phyloP scores from a whole-genome alignment of 2,888 invertebrate genomes.

The Allygus modestus region DNA sequence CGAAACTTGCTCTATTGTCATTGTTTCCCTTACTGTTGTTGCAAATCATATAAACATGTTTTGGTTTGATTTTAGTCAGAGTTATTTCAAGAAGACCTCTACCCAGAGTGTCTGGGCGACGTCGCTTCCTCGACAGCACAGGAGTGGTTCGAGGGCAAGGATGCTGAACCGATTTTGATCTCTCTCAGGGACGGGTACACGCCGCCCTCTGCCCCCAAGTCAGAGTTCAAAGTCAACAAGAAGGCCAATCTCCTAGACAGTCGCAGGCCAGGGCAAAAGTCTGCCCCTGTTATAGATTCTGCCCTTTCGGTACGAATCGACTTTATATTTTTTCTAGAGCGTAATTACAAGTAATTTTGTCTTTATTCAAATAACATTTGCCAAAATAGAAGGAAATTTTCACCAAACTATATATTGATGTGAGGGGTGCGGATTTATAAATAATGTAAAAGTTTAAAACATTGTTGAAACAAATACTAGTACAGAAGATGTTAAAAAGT shows the following conservation, averaged over 20 bases:
- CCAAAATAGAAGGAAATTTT: no score
- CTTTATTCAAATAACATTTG: no score
- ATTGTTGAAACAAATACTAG: no score
- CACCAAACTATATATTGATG: no score
- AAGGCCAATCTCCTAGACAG: conserved; percentile 88
- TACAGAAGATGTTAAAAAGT: no score
- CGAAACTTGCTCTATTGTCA: no score
- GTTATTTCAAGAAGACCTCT: conserved; percentile 97
- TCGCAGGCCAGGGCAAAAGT: conserved; percentile 75
- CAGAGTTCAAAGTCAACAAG: conserved; percentile 85
- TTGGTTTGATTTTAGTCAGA: conserved; percentile 89
- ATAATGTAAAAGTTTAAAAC: no score
- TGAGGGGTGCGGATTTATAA: no score
- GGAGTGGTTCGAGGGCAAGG: conserved; percentile 94
- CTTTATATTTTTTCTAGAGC: conserved; percentile 76
- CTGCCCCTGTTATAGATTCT: conserved; percentile 60
- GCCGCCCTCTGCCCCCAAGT: conserved; percentile 78
- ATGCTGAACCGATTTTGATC: conserved; percentile 94
- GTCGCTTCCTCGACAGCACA: conserved; percentile 93
- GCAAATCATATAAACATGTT: no score
- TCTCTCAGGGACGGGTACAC: conserved; percentile 90
- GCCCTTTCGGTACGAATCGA: conserved; percentile 63
- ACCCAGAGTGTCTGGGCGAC: conserved; percentile 96
- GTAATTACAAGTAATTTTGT: conserved; percentile 88
- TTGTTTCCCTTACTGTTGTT: no score